Evolutionary conservation across 2,113 vertebrate species (phyloP).

Genomic region (Myocastor coypus): DNA sequence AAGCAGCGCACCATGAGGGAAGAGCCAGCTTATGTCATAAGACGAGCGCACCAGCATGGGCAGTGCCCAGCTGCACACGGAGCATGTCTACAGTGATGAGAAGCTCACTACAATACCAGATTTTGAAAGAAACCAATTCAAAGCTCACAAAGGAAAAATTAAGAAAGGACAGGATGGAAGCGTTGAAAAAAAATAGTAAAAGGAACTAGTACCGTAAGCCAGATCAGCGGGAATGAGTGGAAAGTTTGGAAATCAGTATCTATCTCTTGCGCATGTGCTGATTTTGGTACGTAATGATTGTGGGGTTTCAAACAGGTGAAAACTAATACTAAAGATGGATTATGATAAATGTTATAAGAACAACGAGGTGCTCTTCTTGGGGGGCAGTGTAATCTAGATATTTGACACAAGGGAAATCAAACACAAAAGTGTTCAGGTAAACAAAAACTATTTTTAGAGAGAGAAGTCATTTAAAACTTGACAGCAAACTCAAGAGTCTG

Average conservation of each 20-base stretch:
- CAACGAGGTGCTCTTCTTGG: background rate
- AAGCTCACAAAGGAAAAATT: background rate
- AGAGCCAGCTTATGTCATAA: background rate
- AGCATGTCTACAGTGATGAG: background rate
- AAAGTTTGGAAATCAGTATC: background rate
- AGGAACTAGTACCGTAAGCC: background rate
- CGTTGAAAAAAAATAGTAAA: background rate
- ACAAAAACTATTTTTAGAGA: background rate
- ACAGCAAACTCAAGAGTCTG: background rate
- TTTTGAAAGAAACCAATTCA: background rate
- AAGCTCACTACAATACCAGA: background rate
- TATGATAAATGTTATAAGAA: background rate
- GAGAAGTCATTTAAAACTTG: background rate
- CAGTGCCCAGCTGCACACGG: background rate
- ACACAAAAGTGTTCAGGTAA: background rate
- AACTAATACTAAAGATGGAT: background rate
- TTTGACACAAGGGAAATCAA: background rate
- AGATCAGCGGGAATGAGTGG: background rate
- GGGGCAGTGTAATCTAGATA: background rate
- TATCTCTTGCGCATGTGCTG: background rate
- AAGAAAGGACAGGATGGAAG: background rate
- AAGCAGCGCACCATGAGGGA: background rate
- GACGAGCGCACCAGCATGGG: background rate
- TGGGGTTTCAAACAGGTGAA: background rate
- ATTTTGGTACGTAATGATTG: background rate